These are phyloP conservation scores for Mustela nigripes DNA, from an alignment of 2,113 vertebrate genomes.

Conservation along the genomic window DNA sequence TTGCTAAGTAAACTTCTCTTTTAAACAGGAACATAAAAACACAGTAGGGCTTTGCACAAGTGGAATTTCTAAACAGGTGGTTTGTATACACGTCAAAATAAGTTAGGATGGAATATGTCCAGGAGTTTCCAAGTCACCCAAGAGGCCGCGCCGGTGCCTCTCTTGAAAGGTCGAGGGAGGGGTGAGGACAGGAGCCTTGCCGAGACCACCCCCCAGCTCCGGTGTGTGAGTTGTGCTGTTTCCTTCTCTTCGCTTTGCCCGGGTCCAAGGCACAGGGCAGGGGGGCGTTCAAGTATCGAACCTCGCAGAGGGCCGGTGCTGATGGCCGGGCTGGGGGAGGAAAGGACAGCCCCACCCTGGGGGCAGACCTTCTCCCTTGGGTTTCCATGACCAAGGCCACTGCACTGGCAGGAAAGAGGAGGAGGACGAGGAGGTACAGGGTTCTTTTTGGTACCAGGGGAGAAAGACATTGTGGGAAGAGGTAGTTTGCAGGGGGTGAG, in stretches of 20 bases:
- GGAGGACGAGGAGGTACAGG: slow-evolving; percentile 60
- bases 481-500: slow-evolving; percentile 83
- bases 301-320: slow-evolving; percentile 60
- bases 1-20: slow-evolving; percentile 85
- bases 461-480: slow-evolving; percentile 82
- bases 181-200: slow-evolving; percentile 45
- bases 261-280: slow-evolving; percentile 73
- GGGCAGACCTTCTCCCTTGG: slow-evolving; percentile 34
- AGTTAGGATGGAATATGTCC: slow-evolving; percentile 79
- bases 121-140: slow-evolving; percentile 66
- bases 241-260: slow-evolving; percentile 53
- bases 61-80: slow-evolving; percentile 77
- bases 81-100: slow-evolving; percentile 78
- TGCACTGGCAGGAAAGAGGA: slow-evolving; percentile 1
- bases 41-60: slow-evolving; percentile 85
- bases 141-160: slow-evolving; percentile 40
- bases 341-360: background rate
- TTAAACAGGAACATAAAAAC: slow-evolving; percentile 80
- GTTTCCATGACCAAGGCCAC: slow-evolving; percentile 68
- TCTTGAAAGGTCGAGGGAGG: background rate
- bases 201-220: slow-evolving; percentile 51
- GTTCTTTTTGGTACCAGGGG: slow-evolving; percentile 83
- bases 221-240: slow-evolving; percentile 40
- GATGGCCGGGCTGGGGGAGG: background rate
- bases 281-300: slow-evolving; percentile 69